Percentiles rank a stretch among this genome's conserved stretches.
phyloP scores from a whole-genome alignment of 2,888 invertebrate genomes.

The Limenitis camilla region DNA sequence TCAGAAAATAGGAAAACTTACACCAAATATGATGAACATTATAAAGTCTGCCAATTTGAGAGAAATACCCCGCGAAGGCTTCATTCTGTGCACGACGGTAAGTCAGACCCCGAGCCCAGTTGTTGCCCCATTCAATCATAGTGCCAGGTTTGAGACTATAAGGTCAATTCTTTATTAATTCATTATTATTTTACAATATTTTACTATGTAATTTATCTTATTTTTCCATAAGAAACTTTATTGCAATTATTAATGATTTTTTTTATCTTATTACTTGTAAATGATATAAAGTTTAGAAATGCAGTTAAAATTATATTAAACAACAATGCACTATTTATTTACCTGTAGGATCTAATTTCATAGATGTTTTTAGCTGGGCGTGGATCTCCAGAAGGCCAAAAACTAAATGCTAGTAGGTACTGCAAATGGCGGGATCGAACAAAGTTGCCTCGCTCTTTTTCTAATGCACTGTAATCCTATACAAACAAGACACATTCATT shows the following conservation, averaged over 20 bases:
- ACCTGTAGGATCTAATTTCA: conserved; percentile 86
- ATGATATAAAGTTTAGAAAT: too few relatives aligned
- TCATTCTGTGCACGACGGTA: conserved; percentile 93
- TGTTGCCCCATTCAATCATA: conserved; percentile 99
- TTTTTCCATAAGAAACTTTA: too few relatives aligned
- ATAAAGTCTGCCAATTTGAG: conserved; percentile 96
- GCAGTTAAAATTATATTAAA: too few relatives aligned
- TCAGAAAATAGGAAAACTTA: conserved; percentile 71
- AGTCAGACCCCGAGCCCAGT: conserved; percentile 97
- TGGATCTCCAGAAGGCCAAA: conserved; percentile 91
- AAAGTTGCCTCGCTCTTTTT: conserved; percentile 84
- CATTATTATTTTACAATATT: background rate
- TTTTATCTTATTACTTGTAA: too few relatives aligned
- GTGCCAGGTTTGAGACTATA: conserved; percentile 94
- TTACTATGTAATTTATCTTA: too few relatives aligned
- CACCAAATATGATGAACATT: conserved; percentile 99
- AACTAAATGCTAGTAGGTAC: conserved; percentile 96
- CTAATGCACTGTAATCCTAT: conserved; percentile 82
- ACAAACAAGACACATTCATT: background rate
- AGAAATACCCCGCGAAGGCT: conserved; percentile 98
- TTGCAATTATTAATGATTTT: too few relatives aligned
- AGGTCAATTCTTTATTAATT: background rate
- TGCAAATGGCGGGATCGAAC: conserved; percentile 92
- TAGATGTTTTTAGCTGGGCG: conserved; percentile 88
- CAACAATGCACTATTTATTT: too few relatives aligned